Base-by-base conservation (phyloP, 2,113 vertebrate genomes). In the Etia nguti region DNA sequence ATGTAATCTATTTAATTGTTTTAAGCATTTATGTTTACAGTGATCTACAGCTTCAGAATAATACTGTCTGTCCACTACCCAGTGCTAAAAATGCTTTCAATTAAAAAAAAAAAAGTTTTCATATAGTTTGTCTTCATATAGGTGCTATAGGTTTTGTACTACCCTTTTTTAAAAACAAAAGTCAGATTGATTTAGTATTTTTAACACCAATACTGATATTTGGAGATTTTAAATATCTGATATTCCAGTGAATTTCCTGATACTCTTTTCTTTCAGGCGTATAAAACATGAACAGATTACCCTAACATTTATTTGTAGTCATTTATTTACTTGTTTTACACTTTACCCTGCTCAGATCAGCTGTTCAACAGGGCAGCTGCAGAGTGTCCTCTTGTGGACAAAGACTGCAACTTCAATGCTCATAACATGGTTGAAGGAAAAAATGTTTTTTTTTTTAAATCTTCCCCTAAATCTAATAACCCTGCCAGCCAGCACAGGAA, bases 81-180 rank as follows among this genome's bases (percentile, higher is more conserved):
- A 38, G 60, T 0, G 60, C 31, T 65, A n/a, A 38, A 65, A 65
- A 36, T 0, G 3, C 22, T 12, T 56, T 56, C 6, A 62, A 36
- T 62, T 7, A 62, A 62, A 62, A n/a, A 29, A 29, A 31, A 31
- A 31, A 6, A 65, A 0, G 0, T 65, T 62, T 12, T 65, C 18
- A 1, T 65, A 36, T 0, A 65, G 31, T 65, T 65, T 36, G 6
- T 36, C 60, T 0, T 65, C n/a, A 65, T 38, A 65, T n/a, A 65
- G 60, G n/a, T 65, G 6, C 36, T 62, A 62, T 20, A 62, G 16
- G 29, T 62, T 34, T 16, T 62, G 16, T 62, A 20, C 36, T 38
- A 38, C 7, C 8, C 8, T 2, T 55, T 12, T 22, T 22, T 24
- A 4, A 1, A 1, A 46, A 55, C 11, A 0, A 29, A 29, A 31